These are phyloP conservation scores for Drosophila merina DNA, from an alignment of 2,888 invertebrate species.

Conservation along the genomic window DNA sequence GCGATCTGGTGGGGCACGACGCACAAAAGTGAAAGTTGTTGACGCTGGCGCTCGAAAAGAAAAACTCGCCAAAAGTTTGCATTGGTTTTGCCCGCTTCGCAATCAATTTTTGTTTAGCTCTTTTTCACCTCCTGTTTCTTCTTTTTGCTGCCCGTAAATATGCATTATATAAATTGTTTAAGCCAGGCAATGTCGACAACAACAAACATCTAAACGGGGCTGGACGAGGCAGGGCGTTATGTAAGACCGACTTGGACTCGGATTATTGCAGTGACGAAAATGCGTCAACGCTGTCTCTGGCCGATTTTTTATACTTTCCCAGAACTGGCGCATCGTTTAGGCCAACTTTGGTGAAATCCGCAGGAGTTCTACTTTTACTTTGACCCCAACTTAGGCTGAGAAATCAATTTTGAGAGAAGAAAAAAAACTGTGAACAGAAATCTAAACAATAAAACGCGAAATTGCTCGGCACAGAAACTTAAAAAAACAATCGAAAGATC, in stretches of 20 bases:
- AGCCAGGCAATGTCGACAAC: conserved; percentile 34
- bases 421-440: conserved; percentile 28
- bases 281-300: background rate
- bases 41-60: conserved; percentile 39
- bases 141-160: conserved; percentile 38
- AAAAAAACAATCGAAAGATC: conserved; percentile 65
- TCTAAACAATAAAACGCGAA: conserved; percentile 55
- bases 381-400: conserved; percentile 22
- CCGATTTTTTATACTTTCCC: background rate
- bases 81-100: conserved; percentile 43
- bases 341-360: background rate
- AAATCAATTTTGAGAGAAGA: conserved; percentile 47
- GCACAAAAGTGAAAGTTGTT: conserved; percentile 47
- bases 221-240: conserved; percentile 39
- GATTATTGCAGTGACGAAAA: conserved; percentile 22
- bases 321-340: background rate
- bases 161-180: conserved; percentile 64
- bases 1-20: conserved; percentile 12
- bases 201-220: conserved; percentile 42
- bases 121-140: conserved; percentile 29
- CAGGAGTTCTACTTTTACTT: conserved; percentile 31
- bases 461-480: conserved; percentile 43
- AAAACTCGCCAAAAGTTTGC: conserved; percentile 44
- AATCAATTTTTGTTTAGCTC: conserved; percentile 52
- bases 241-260: conserved; percentile 11